Percentiles rank a stretch among this genome's conserved stretches.
Evolutionary conservation across 2,113 vertebrate genomes (phyloP).

Genomic region (Microcebus griseorufus): DNA sequence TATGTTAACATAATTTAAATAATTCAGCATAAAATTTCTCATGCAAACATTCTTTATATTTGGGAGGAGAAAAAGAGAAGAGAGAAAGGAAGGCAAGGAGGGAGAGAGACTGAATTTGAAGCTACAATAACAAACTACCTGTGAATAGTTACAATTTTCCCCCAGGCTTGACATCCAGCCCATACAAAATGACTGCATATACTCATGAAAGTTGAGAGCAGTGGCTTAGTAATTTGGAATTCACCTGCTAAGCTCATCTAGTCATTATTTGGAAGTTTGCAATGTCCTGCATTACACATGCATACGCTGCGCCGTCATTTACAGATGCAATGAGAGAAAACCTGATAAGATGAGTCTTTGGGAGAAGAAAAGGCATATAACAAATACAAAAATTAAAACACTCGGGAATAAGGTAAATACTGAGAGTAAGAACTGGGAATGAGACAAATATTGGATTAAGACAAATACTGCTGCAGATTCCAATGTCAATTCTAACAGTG

Average conservation of each 20-base stretch:
- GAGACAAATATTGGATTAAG: slow-evolving; percentile 89
- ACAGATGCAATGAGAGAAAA: slow-evolving; percentile 74
- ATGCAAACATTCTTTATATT: neutral
- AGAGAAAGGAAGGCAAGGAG: neutral
- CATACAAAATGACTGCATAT: neutral
- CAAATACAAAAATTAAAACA: slow-evolving; percentile 83
- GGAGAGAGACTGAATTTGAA: neutral
- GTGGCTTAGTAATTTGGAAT: slow-evolving; percentile 14
- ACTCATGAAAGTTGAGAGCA: slow-evolving; percentile 9
- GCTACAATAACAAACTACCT: neutral
- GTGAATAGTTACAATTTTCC: neutral
- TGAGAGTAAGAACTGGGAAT: slow-evolving; percentile 83
- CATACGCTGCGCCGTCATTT: slow-evolving; percentile 69
- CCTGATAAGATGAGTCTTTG: slow-evolving; percentile 72
- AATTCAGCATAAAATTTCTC: neutral
- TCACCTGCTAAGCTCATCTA: neutral
- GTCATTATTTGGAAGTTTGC: neutral
- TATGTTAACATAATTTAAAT: neutral
- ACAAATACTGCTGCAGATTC: slow-evolving; percentile 83
- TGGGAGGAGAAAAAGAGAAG: neutral
- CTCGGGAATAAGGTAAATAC: slow-evolving; percentile 86
- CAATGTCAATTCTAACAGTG: slow-evolving; percentile 81
- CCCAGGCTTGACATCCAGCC: neutral
- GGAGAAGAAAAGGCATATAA: slow-evolving; percentile 74
- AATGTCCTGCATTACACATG: slow-evolving; percentile 54